Evolutionary conservation across 2,888 invertebrate species (phyloP).

Genomic region (Thyatira batis): DNA sequence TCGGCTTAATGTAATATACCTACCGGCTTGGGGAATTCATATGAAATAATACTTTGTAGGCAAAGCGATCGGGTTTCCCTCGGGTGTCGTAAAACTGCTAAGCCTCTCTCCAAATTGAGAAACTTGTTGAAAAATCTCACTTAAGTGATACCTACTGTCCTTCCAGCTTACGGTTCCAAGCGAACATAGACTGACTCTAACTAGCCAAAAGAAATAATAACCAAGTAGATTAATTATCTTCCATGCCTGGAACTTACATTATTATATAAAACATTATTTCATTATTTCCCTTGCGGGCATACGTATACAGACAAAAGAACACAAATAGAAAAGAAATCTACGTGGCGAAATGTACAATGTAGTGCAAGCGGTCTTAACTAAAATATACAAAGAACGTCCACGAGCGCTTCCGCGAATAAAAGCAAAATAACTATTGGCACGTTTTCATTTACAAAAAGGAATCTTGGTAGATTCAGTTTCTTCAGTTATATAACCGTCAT

Average conservation of each 20-base stretch:
- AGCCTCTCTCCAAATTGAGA: constrained; percentile 69
- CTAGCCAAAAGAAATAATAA: background rate
- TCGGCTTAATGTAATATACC: constrained; percentile 55
- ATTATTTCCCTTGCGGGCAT: background rate
- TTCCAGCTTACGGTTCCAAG: background rate
- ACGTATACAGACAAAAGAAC: background rate
- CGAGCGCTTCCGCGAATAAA: constrained; percentile 5
- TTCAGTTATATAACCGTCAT: constrained; percentile 7
- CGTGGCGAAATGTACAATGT: constrained; percentile 9
- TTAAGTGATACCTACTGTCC: constrained; percentile 45
- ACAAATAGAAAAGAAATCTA: constrained; percentile 10
- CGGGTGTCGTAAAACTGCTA: constrained; percentile 68
- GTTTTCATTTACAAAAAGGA: constrained; percentile 25
- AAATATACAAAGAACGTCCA: constrained; percentile 14
- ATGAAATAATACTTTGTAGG: constrained; percentile 74
- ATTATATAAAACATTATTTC: background rate
- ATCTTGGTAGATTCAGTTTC: constrained; percentile 10
- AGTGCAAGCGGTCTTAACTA: constrained; percentile 10
- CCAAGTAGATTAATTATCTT: too few relatives aligned
- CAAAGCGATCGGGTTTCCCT: constrained; percentile 66
- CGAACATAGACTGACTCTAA: too few relatives aligned
- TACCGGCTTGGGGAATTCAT: constrained; percentile 57
- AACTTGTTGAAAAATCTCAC: constrained; percentile 74
- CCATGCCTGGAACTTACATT: too few relatives aligned
- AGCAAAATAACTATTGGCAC: constrained; percentile 17